These are phyloP conservation scores for Polyommatus iphigenia DNA, from an alignment of 2,888 invertebrate genomes.

Conservation along the genomic window DNA sequence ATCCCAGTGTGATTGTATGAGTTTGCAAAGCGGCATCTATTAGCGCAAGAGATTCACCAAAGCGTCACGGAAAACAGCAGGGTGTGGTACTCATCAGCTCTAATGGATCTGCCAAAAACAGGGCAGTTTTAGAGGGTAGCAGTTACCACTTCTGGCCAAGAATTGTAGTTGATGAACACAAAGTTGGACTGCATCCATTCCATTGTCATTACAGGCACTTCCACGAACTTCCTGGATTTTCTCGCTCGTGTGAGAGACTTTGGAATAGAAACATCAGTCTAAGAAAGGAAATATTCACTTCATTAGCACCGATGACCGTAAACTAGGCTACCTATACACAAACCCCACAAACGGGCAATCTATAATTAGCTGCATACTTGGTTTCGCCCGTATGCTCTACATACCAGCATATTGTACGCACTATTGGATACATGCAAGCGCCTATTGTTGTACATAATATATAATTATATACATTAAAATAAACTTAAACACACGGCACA, in stretches of 20 bases:
- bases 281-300: background rate
- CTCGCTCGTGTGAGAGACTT: background rate
- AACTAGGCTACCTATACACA: slow-evolving; percentile 25
- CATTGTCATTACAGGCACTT: no score
- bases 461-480: background rate
- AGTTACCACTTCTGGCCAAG: no score
- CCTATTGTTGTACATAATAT: background rate
- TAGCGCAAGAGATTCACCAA: background rate
- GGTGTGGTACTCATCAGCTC: background rate
- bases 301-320: slow-evolving; percentile 29
- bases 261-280: background rate
- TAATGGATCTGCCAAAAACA: no score
- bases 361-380: slow-evolving; percentile 30
- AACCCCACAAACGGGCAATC: slow-evolving; percentile 28
- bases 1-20: background rate
- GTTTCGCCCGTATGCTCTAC: slow-evolving; percentile 29
- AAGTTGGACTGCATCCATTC: no score
- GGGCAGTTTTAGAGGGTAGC: no score
- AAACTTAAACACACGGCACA: no score
- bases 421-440: slow-evolving; percentile 21
- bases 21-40: background rate
- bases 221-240: background rate
- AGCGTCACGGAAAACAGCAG: background rate
- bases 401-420: slow-evolving; percentile 25
- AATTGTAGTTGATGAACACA: no score